phyloP scores from a whole-genome alignment of 2,113 vertebrate species.

The Gadus macrocephalus region DNA sequence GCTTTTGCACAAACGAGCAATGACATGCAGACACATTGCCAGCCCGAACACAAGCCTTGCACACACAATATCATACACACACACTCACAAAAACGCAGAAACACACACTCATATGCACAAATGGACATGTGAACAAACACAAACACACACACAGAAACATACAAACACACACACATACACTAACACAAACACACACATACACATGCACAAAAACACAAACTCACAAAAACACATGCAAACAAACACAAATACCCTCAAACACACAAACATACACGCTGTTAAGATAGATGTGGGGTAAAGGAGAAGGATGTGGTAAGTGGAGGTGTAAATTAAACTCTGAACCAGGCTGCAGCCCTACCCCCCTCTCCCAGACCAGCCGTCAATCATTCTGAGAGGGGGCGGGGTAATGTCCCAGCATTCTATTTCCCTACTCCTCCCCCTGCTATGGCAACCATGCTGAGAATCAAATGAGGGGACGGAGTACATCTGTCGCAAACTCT shows the following conservation, averaged over 20 bases:
- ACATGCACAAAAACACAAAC: background rate
- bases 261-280: background rate
- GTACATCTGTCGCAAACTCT: constrained; percentile 15
- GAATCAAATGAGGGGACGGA: constrained; percentile 3
- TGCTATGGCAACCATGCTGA: constrained; percentile 24
- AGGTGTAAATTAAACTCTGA: constrained; percentile 19
- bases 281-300: background rate
- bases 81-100: background rate
- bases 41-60: background rate
- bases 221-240: background rate
- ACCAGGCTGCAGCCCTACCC: constrained; percentile 2
- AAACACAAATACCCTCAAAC: background rate
- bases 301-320: background rate
- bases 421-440: constrained; percentile 9
- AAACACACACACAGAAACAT: background rate
- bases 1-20: background rate
- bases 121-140: background rate
- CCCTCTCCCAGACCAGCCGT: constrained; percentile 7
- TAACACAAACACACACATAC: background rate
- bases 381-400: constrained; percentile 26
- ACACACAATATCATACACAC: background rate
- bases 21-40: background rate
- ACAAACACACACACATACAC: background rate
- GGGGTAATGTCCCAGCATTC: constrained; percentile 15
- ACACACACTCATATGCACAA: background rate